A percentile compares a stretch with the other conserved stretches of the same genome.
Conservation (phyloP, 2,888 invertebrate genomes). For the Stenichneumon culpator region DNA sequence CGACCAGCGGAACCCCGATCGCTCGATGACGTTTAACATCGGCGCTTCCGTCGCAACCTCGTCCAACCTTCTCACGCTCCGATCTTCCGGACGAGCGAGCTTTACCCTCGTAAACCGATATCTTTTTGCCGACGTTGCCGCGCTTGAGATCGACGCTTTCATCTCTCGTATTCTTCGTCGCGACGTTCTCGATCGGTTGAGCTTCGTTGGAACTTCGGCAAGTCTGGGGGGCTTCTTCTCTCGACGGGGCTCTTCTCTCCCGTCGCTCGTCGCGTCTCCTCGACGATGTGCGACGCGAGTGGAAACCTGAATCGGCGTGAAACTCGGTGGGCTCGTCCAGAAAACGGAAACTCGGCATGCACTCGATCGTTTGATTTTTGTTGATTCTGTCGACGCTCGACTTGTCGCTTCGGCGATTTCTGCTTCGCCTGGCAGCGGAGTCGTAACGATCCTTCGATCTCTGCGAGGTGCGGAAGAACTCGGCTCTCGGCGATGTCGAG, state of each 20-base stretch:
- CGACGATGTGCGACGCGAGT: conserved; percentile 33
- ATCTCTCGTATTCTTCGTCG: background rate
- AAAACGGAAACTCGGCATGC: conserved; percentile 60
- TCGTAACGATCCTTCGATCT: conserved; percentile 1
- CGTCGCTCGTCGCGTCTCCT: background rate
- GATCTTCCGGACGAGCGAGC: conserved; percentile 55
- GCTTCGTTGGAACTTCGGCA: background rate
- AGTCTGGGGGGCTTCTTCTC: background rate
- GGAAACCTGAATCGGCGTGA: conserved; percentile 24
- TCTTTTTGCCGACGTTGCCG: conserved; percentile 80
- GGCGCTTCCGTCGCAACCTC: conserved; percentile 19
- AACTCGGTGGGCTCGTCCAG: conserved; percentile 62
- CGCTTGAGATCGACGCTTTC: conserved; percentile 65
- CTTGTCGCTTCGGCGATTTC: conserved; percentile 42
- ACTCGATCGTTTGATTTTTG: conserved; percentile 25
- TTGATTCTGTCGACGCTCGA: conserved; percentile 30
- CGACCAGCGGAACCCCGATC: conserved; percentile 82
- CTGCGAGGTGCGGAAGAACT: conserved; percentile 14
- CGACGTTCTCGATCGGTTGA: background rate
- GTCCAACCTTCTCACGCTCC: background rate
- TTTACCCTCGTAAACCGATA: conserved; percentile 81
- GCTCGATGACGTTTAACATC: conserved; percentile 71
- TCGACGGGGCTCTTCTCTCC: background rate
- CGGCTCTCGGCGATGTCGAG: background rate
- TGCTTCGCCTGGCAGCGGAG: conserved; percentile 23